A percentile compares a stretch with the other conserved stretches of the same genome.
Evolutionary conservation across 1,140 invertebrate species (phyloP).

Genomic region (Yoshiicerus persimilis): DNA sequence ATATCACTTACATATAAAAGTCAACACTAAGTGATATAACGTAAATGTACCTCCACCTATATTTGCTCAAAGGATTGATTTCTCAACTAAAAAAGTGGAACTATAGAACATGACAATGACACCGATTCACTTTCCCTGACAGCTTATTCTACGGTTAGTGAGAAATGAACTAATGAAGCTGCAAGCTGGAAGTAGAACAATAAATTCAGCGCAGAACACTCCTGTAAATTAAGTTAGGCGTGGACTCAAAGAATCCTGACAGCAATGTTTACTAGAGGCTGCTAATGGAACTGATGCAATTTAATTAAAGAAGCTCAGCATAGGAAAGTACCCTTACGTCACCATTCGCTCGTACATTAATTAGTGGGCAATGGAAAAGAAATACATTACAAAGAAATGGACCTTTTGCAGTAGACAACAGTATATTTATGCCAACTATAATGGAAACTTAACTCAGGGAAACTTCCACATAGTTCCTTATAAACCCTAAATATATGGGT

Average conservation of each 20-base stretch:
- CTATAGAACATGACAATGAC: neutral
- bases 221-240: neutral
- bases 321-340: no score
- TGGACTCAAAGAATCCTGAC: neutral
- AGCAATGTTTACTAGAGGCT: neutral
- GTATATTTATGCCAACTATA: no score
- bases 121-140: neutral
- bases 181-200: neutral
- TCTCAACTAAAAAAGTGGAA: neutral
- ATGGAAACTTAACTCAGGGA: no score
- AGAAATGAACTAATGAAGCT: neutral
- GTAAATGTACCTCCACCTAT: neutral
- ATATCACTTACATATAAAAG: neutral
- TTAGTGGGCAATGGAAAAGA: no score
- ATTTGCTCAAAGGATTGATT: neutral
- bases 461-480: no score
- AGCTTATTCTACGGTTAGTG: neutral
- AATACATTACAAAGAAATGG: no score
- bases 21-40: no score
- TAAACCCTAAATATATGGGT: no score
- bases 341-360: no score
- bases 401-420: no score
- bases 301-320: no score
- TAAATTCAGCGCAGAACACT: neutral
- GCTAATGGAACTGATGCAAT: neutral